Base-by-base conservation (phyloP, 2,797 vertebrate genomes). In the Gymnopithys bicolor region DNA sequence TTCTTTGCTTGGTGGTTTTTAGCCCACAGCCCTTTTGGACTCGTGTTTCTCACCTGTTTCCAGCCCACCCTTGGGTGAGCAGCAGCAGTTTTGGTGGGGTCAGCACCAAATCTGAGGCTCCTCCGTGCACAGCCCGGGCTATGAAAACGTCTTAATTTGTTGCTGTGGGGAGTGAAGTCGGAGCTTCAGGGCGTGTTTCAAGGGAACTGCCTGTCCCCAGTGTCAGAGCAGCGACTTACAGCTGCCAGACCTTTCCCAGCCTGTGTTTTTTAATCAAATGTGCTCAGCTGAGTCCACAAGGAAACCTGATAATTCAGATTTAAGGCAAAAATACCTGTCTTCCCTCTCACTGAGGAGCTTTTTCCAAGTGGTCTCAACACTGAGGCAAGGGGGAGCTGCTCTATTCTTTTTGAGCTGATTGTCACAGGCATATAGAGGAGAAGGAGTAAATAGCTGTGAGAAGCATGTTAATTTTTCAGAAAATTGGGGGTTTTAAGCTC, bases 101-200 rank as follows among this genome's bases (percentile, higher is more conserved):
- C 68, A 87, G 87, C 64, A 74, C 16, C 41, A 43, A 48, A 62
- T 49, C 71, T 82, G 79, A 79, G 5, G 14, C 27, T 70, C 41
- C 37, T 81, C 17, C 30, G 3, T 64, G 69, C 39, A 22, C 60
- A 67, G 60, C 48, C 48, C 0, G 4, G 48, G 52, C 49, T 77
- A 22, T 91, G 93, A 69, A 83, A 83, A 77, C 30, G 48, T 59
- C 48, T 45, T 84, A 56, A 78, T 88, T 85, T 88, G 46, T 73
- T 85, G 85, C 60, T 4, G 2, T 16, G 32, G 62, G 49, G 73
- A 70, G 32, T 10, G 5, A 66, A 92, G 62, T 30, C 2, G 1
- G 73, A 86, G 58, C 60, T 83, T 62, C 32, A 60, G 76, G 76
- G 45, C 66, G 33, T 10, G 14, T 68, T 82, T 67, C 13, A 49